Evolutionary conservation across 2,113 vertebrate genomes (phyloP), one percentile per base, ranked within the genome.

Genomic region (Antigone vipio): DNA sequence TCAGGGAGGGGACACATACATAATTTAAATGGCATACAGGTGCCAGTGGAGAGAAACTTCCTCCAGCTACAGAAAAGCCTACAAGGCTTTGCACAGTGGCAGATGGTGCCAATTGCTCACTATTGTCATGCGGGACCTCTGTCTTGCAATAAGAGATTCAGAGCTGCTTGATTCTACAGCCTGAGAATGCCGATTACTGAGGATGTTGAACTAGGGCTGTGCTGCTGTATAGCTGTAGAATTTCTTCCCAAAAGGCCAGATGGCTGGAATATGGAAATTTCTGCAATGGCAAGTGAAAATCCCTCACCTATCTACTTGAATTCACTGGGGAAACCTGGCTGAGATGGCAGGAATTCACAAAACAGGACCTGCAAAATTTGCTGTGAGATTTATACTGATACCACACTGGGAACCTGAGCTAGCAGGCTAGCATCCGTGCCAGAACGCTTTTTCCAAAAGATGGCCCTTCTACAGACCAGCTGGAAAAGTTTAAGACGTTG

Each of bases 21-120:
- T 81, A 53, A 79, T 62, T 94, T 88, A 68, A 78, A 64, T 16
- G 53, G 66, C 56, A 74, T 35, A 42, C 64, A 52, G 89, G 85
- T 86, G 34, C 50, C 75, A 55, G 49, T 20, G 62, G 58, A 93
- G 69, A 47, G n/a, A 59, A 59, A 44, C n/a, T 29, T 62, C 53
- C 62, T 60, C 27, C 45, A 76, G 91, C 80, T 79, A 83, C 20
- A n/a, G 44, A 40, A 59, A 72, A 50, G 45, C 82, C 67, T 32
- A 21, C 64, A 32, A 74, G 79, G 49, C 53, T 88, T 67, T 89
- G 72, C 55, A n/a, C 23, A 58, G 71, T 35, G 35, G 69, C 66
- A 95, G 80, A 59, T 40, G 75, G 78, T 84, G 71, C n/a, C 3
- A n/a, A 34, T 20, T 38, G 38, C 82, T 80, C 17, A 4, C 62